phyloP scores from a whole-genome alignment of 1,140 invertebrate species.

The Eurosta solidaginis region DNA sequence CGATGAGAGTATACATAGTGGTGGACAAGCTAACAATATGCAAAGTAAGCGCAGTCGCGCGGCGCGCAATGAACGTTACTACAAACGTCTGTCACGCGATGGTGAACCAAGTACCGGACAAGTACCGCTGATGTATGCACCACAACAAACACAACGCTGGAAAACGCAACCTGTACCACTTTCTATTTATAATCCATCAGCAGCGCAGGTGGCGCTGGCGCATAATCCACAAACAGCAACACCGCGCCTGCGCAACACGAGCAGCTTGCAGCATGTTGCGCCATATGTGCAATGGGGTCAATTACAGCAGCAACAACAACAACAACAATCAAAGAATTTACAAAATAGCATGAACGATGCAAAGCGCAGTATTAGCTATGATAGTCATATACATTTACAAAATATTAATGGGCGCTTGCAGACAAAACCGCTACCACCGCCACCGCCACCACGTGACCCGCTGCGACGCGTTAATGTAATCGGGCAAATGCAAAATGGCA shows the following conservation, averaged over 20 bases:
- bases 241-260: slow-evolving; percentile 28
- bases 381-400: slow-evolving; percentile 53
- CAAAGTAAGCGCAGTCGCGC: slow-evolving; percentile 64
- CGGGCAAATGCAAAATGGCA: slow-evolving; percentile 35
- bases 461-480: slow-evolving; percentile 61
- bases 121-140: slow-evolving; percentile 31
- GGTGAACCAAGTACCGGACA: slow-evolving; percentile 55
- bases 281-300: slow-evolving; percentile 48
- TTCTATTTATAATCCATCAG: slow-evolving; percentile 48
- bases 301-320: slow-evolving; percentile 34
- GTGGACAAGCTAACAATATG: slow-evolving; percentile 60
- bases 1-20: slow-evolving; percentile 69
- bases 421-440: slow-evolving; percentile 66
- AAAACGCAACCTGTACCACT: slow-evolving; percentile 55
- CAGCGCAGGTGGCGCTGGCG: background rate
- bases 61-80: slow-evolving; percentile 78
- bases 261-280: slow-evolving; percentile 34
- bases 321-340: slow-evolving; percentile 38
- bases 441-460: slow-evolving; percentile 70
- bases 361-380: slow-evolving; percentile 58
- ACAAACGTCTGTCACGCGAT: slow-evolving; percentile 73
- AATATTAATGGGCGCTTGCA: slow-evolving; percentile 41
- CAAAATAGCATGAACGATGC: slow-evolving; percentile 48
- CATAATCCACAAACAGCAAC: background rate
- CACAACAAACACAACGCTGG: slow-evolving; percentile 42